Evolutionary conservation across 2,888 invertebrate species (phyloP).

Genomic region (Lomographa bimaculata): DNA sequence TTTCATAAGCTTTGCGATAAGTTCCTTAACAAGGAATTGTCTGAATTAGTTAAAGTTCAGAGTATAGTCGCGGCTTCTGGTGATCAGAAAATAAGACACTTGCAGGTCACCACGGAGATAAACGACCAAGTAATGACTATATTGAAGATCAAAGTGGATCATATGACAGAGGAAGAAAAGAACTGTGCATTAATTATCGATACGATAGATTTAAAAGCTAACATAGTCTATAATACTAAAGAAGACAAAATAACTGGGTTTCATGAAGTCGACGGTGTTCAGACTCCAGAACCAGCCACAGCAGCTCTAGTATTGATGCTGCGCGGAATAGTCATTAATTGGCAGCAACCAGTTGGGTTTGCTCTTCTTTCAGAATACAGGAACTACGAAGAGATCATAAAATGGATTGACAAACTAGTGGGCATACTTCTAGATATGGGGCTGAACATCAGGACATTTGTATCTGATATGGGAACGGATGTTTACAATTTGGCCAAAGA

Average conservation of each 20-base stretch:
- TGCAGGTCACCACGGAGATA: constrained; percentile 29
- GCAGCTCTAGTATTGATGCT: constrained; percentile 38
- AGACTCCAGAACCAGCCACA: constrained; percentile 33
- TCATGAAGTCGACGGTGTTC: constrained; percentile 39
- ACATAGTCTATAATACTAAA: constrained; percentile 36
- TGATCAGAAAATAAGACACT: constrained; percentile 4
- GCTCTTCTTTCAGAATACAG: constrained; percentile 37
- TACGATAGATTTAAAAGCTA: constrained; percentile 29
- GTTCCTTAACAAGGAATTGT: constrained; percentile 13
- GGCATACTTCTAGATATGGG: constrained; percentile 34
- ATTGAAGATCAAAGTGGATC: constrained; percentile 37
- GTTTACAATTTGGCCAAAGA: constrained; percentile 32
- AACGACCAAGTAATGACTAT: constrained; percentile 33
- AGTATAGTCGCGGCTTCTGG: too few species aligned
- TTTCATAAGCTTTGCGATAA: constrained; percentile 23
- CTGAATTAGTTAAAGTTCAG: constrained; percentile 15
- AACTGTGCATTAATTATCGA: constrained; percentile 37
- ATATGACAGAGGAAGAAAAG: constrained; percentile 36
- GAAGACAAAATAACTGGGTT: constrained; percentile 39
- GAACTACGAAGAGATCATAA: constrained; percentile 30
- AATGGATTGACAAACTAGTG: constrained; percentile 39
- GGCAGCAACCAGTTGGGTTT: constrained; percentile 39
- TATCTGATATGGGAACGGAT: constrained; percentile 36
- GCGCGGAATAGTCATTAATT: constrained; percentile 37
- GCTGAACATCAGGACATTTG: constrained; percentile 35